Conservation (phyloP, 2,888 invertebrate genomes). For the Archips crataeganus region DNA sequence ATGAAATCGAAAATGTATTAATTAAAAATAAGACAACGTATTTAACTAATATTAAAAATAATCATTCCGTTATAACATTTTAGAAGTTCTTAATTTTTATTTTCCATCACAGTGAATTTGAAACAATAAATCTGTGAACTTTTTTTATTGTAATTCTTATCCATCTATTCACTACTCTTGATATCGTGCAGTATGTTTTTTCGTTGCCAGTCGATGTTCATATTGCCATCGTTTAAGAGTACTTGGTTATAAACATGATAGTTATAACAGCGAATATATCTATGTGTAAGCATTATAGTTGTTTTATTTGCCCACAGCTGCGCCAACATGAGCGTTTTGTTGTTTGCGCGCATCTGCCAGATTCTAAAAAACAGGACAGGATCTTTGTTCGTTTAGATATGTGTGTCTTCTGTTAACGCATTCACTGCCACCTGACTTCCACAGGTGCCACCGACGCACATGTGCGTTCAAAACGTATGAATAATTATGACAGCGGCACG, state of each 20-base stretch:
- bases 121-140: background rate
- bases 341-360: background rate
- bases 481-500: too few relatives aligned
- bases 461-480: too few relatives aligned
- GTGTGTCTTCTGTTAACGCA: too few relatives aligned
- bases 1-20: background rate
- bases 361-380: background rate
- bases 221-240: constrained; percentile 56
- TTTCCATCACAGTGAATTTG: background rate
- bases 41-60: constrained; percentile 1
- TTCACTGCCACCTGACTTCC: too few relatives aligned
- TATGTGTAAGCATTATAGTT: constrained; percentile 63
- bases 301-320: constrained; percentile 15
- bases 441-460: too few relatives aligned
- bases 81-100: background rate
- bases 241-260: constrained; percentile 54
- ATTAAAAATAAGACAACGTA: background rate
- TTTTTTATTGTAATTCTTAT: background rate
- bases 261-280: constrained; percentile 62
- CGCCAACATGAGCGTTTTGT: background rate
- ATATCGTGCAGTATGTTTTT: constrained; percentile 8
- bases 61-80: constrained; percentile 29
- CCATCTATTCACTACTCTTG: background rate
- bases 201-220: constrained; percentile 45
- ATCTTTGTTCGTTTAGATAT: too few relatives aligned